A percentile compares a stretch with the other conserved stretches of the same genome.
phyloP scores from a whole-genome alignment of 2,888 invertebrate species.

The Microdon myrmicae region DNA sequence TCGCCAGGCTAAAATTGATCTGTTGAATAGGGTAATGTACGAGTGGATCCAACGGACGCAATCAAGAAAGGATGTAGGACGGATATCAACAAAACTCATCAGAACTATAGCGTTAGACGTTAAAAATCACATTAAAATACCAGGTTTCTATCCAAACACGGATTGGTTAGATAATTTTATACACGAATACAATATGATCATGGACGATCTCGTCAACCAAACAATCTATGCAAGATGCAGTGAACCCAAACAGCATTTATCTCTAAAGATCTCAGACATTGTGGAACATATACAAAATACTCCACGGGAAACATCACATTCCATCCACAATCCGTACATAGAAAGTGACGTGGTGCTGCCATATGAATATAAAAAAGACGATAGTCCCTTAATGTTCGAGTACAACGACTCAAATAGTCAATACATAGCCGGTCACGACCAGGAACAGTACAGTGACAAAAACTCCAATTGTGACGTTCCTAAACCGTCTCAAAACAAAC shows the following conservation, averaged over 20 bases:
- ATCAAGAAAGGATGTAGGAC: slow-evolving; percentile 51
- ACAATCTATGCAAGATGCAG: slow-evolving; percentile 42
- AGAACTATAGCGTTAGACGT: slow-evolving; percentile 55
- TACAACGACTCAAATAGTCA: slow-evolving; percentile 12
- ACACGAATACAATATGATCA: slow-evolving; percentile 48
- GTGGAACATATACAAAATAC: slow-evolving; percentile 53
- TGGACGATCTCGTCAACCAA: slow-evolving; percentile 49
- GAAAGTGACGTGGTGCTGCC: not conserved
- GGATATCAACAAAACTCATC: slow-evolving; percentile 38
- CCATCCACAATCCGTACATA: not conserved
- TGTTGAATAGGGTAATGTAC: slow-evolving; percentile 62
- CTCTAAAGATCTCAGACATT: slow-evolving; percentile 56
- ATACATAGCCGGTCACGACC: slow-evolving; percentile 25
- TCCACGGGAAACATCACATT: slow-evolving; percentile 1
- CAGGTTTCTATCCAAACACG: slow-evolving; percentile 56
- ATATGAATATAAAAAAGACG: slow-evolving; percentile 22
- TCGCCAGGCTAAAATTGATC: slow-evolving; percentile 58
- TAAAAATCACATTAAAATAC: slow-evolving; percentile 56
- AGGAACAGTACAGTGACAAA: slow-evolving; percentile 50
- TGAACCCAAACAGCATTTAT: slow-evolving; percentile 50
- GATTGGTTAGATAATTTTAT: slow-evolving; percentile 57
- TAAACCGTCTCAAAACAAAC: too few species aligned
- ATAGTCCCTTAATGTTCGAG: slow-evolving; percentile 25
- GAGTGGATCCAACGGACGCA: slow-evolving; percentile 62
- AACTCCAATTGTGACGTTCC: too few species aligned